Evolutionary conservation across 2,888 invertebrate species (phyloP).

Genomic region (Orchesellides sinensis): DNA sequence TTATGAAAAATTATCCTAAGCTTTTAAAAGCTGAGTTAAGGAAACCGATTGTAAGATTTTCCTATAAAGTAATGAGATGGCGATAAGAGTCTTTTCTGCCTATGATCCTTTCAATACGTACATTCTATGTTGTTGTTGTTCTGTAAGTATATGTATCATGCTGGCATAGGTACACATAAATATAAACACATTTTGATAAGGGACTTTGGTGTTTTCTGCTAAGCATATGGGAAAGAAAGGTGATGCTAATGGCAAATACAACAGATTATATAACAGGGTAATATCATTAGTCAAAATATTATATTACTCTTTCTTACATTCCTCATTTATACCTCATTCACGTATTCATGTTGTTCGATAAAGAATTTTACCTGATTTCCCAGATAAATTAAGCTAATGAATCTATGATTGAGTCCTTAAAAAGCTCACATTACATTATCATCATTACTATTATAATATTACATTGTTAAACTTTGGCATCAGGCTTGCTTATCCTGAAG

Average conservation of each 20-base stretch:
- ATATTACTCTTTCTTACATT: neutral
- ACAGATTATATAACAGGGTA: neutral
- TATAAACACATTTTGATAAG: too few species aligned
- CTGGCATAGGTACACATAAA: too few species aligned
- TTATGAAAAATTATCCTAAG: slow-evolving; percentile 44
- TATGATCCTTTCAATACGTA: neutral
- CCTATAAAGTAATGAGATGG: slow-evolving; percentile 28
- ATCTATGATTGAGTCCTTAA: slow-evolving; percentile 56
- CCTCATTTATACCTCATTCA: slow-evolving; percentile 1
- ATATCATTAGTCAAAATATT: slow-evolving; percentile 9
- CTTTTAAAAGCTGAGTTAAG: slow-evolving; percentile 28
- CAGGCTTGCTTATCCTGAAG: neutral
- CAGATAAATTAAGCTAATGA: slow-evolving; percentile 58
- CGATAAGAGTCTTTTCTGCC: slow-evolving; percentile 40
- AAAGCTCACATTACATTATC: slow-evolving; percentile 41
- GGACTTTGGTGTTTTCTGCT: too few species aligned
- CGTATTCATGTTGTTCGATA: neutral
- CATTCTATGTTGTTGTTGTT: neutral
- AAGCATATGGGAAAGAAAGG: neutral
- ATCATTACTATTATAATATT: slow-evolving; percentile 36
- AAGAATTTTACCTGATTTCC: slow-evolving; percentile 7
- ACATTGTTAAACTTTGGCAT: slow-evolving; percentile 6
- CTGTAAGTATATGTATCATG: neutral
- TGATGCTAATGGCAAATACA: neutral
- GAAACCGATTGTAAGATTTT: neutral